A percentile compares a stretch with the other conserved stretches of the same genome.
Evolutionary conservation across 1,140 invertebrate genomes (phyloP).

Genomic region (Bicyclus anynana): DNA sequence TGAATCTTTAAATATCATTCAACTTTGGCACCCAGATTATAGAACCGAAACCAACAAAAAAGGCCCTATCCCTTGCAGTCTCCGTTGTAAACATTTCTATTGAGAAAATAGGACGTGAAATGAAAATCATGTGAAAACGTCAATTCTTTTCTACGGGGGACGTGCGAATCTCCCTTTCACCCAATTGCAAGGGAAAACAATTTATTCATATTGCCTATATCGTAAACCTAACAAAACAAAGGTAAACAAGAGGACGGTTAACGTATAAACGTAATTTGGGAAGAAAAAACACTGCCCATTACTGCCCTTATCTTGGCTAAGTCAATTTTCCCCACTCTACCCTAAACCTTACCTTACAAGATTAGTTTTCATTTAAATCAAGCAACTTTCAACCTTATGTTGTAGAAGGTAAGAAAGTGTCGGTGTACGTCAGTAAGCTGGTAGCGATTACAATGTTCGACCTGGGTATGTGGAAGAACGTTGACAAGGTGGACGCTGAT

Average conservation of each 20-base stretch:
- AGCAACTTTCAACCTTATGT: conserved; percentile 27
- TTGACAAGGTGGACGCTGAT: conserved; percentile 72
- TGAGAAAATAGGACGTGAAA: background rate
- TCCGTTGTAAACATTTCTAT: background rate
- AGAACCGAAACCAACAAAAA: too few relatives aligned
- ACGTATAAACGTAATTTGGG: conserved; percentile 62
- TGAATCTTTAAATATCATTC: too few relatives aligned
- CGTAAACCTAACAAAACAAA: conserved; percentile 54
- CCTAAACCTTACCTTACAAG: conserved; percentile 19
- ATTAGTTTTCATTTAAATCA: background rate
- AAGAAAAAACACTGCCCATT: conserved; percentile 66
- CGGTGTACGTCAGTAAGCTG: conserved; percentile 15
- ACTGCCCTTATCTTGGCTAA: conserved; percentile 72
- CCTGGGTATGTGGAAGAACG: conserved; percentile 64
- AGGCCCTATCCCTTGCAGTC: too few relatives aligned
- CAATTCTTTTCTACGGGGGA: background rate
- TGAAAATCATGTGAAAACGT: background rate
- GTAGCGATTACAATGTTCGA: conserved; percentile 55
- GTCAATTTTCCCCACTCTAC: conserved; percentile 69
- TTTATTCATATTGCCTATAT: conserved; percentile 33
- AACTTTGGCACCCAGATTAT: too few relatives aligned
- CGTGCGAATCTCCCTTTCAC: background rate
- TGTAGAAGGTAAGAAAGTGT: conserved; percentile 19
- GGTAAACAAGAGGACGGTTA: conserved; percentile 66
- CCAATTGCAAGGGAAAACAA: conserved; percentile 15